These are phyloP conservation scores for Machimus atricapillus DNA, from an alignment of 2,888 invertebrate species.

Conservation along the genomic window DNA sequence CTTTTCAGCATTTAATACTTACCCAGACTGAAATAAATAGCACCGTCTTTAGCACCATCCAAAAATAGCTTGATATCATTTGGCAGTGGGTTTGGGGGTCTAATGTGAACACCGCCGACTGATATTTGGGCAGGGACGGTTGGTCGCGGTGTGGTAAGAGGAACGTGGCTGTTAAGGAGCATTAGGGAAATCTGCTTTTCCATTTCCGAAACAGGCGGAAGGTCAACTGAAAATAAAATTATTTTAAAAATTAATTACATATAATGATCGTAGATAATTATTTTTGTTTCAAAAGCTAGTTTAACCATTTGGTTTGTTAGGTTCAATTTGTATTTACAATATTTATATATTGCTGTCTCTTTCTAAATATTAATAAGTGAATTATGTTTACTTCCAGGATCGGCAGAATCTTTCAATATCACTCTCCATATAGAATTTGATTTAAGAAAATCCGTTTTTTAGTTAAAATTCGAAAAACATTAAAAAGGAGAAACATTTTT, in stretches of 20 bases:
- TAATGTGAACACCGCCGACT: slow-evolving; percentile 67
- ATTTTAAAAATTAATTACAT: background rate
- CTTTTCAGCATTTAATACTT: background rate
- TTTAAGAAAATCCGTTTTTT: too few species aligned
- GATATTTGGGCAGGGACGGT: slow-evolving; percentile 62
- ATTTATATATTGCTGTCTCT: too few species aligned
- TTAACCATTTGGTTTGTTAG: too few species aligned
- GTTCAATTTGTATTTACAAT: too few species aligned
- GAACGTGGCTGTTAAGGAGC: slow-evolving; percentile 64
- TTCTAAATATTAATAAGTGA: too few species aligned
- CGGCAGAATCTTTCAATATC: too few species aligned
- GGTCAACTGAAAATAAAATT: slow-evolving; percentile 50
- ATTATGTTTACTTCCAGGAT: too few species aligned
- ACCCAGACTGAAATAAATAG: slow-evolving; percentile 64
- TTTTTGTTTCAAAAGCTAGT: too few species aligned
- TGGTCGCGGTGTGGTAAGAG: slow-evolving; percentile 62
- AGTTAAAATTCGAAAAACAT: too few species aligned
- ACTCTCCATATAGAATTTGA: too few species aligned
- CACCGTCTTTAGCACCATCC: slow-evolving; percentile 61
- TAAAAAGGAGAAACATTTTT: too few species aligned
- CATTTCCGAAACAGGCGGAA: slow-evolving; percentile 61
- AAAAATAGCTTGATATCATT: slow-evolving; percentile 60
- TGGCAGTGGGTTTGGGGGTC: slow-evolving; percentile 57
- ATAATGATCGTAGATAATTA: too few species aligned
- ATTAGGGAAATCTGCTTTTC: slow-evolving; percentile 63